Evolutionary conservation across 2,888 invertebrate species (phyloP).

Genomic region (Trissoscelio sp.): DNA sequence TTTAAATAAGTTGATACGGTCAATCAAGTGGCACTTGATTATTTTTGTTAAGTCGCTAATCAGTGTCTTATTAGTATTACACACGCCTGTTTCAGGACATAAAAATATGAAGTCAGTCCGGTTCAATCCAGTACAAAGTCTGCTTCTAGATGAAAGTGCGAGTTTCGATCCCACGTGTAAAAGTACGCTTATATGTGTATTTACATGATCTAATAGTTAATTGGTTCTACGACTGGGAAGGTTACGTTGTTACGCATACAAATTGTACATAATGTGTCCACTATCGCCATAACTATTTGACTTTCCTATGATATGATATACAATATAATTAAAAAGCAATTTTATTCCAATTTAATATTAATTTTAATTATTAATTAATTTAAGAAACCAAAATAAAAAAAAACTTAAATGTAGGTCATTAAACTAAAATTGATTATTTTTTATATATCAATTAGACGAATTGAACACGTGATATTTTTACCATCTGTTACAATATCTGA

Average conservation of each 20-base stretch:
- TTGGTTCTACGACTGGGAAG: conserved; percentile 16
- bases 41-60: conserved; percentile 34
- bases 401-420: no score
- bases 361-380: no score
- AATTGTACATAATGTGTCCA: no score
- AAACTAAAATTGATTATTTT: no score
- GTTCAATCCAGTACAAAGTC: conserved; percentile 59
- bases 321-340: neutral
- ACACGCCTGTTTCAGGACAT: conserved; percentile 48
- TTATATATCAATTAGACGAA: no score
- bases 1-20: neutral
- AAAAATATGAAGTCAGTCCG: conserved; percentile 52
- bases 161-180: conserved; percentile 51
- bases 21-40: conserved; percentile 22
- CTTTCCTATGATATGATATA: neutral
- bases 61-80: conserved; percentile 26
- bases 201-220: conserved; percentile 46
- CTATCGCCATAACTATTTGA: neutral
- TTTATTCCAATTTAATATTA: neutral
- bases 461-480: no score
- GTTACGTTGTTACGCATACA: conserved; percentile 21
- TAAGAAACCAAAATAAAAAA: no score
- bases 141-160: conserved; percentile 60
- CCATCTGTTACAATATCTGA: no score
- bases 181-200: conserved; percentile 35